These are phyloP conservation scores for Gymnorhina tibicen DNA, from an alignment of 2,113 vertebrate species.

Conservation along the genomic window DNA sequence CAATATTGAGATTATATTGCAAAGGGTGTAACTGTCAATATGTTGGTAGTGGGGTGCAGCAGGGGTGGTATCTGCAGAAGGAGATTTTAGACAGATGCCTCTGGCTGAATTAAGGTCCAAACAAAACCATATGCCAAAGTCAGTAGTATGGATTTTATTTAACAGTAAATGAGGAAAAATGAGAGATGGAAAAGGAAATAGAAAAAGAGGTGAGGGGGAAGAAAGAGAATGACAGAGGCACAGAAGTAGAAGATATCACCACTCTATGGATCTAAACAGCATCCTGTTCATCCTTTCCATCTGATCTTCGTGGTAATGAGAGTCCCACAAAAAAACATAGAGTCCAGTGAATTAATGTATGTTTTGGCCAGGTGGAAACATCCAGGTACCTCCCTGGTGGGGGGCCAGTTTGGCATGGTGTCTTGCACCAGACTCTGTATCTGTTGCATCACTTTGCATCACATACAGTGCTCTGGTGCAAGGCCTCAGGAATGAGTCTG, in stretches of 20 bases:
- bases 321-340: not conserved
- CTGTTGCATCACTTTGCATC: not conserved
- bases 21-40: not conserved
- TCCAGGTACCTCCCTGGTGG: accelerated
- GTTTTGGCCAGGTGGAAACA: not conserved
- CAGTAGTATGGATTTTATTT: not conserved
- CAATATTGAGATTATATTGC: not conserved
- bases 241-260: not conserved
- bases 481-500: not conserved
- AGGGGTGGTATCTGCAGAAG: not conserved
- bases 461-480: not conserved
- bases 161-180: not conserved
- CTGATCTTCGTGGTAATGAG: not conserved
- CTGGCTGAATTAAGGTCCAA: not conserved
- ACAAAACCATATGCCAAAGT: not conserved
- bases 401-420: not conserved
- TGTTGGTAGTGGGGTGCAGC: not conserved
- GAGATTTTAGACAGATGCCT: not conserved
- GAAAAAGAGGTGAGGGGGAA: not conserved
- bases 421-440: not conserved
- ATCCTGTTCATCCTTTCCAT: not conserved
- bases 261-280: accelerated
- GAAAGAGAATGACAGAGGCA: not conserved
- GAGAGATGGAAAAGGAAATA: not conserved
- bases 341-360: too few species aligned